Evolutionary conservation across 2,797 vertebrate genomes (phyloP).

Genomic region (Varecia variegata): DNA sequence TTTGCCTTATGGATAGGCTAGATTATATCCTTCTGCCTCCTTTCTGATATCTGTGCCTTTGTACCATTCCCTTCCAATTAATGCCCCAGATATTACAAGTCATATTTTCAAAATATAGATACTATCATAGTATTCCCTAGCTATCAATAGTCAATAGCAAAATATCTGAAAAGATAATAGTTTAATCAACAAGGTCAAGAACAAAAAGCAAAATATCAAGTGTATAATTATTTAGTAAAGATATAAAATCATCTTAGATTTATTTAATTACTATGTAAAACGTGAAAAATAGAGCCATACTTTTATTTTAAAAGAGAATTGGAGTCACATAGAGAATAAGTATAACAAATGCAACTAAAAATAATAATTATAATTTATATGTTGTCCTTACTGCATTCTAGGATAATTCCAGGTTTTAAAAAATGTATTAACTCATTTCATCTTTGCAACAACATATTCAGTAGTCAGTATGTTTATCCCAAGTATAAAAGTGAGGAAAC

Average conservation of each 20-base stretch:
- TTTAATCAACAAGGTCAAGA: neutral
- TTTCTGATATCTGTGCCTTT: neutral
- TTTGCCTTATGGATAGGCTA: neutral
- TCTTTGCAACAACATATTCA: neutral
- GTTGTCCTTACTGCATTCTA: neutral
- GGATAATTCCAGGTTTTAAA: neutral
- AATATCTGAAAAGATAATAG: neutral
- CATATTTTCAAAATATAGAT: neutral
- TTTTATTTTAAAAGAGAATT: neutral
- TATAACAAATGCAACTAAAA: neutral
- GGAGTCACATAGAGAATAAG: neutral
- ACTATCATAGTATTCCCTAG: neutral
- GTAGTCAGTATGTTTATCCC: neutral
- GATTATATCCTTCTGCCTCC: neutral
- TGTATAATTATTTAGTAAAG: neutral
- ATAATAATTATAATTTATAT: neutral
- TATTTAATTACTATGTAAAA: neutral
- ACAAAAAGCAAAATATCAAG: neutral
- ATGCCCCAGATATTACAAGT: neutral
- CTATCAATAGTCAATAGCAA: neutral
- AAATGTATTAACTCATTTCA: neutral
- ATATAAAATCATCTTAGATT: neutral
- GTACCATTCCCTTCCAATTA: neutral
- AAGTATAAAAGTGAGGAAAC: neutral
- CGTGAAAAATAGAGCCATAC: neutral